Base-by-base conservation (phyloP, 2,113 vertebrate species). In the Phyllostomus discolor region DNA sequence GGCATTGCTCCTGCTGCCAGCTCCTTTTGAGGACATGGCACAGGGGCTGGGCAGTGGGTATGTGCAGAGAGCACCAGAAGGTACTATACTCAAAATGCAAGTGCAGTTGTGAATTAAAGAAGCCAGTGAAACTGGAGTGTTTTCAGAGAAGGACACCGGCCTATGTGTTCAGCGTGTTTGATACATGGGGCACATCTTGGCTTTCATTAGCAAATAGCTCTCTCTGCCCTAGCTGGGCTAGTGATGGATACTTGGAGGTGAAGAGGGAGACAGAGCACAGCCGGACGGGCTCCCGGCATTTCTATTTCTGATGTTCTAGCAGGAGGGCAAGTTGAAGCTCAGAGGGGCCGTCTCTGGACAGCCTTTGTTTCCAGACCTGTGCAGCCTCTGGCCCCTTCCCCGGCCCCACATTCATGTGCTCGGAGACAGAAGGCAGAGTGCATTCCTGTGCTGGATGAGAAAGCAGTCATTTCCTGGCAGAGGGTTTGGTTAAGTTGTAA, bases 401-500 rank as follows among this genome's bases (percentile, higher is more conserved):
- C 50, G 62, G 96, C 96, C 98, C 97, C 97, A 4, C 62, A 31
- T 64, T 31, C 28, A 64, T 64, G 92, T 98, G 95, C 97, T 90
- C 96, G 66, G 93, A 72, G 92, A 98, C 97, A 97, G 97, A 97
- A 98, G 98, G 97, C 98, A 98, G 98, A 98, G 79, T 72, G 88
- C 64, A 98, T 98, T 98, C 98, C 97, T 98, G 85, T 24, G 93
- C 95, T 92, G 94, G 96, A 95, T 86, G 97, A 97, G 96, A 98
- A 98, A 98, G 98, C 98, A 97, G 76, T 98, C 94, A 97, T 98
- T 98, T 98, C 98, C 98, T 98, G 98, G 97, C 97, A 94, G 92
- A 97, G 97, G 98, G 95, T 96, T 97, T 89, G 94, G 95, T 97
- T 94, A 69, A 78, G 95, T 97, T 98, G 93, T 98, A 97, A 97